Conservation (phyloP, 1,140 invertebrate genomes). For the Megalopta genalis region DNA sequence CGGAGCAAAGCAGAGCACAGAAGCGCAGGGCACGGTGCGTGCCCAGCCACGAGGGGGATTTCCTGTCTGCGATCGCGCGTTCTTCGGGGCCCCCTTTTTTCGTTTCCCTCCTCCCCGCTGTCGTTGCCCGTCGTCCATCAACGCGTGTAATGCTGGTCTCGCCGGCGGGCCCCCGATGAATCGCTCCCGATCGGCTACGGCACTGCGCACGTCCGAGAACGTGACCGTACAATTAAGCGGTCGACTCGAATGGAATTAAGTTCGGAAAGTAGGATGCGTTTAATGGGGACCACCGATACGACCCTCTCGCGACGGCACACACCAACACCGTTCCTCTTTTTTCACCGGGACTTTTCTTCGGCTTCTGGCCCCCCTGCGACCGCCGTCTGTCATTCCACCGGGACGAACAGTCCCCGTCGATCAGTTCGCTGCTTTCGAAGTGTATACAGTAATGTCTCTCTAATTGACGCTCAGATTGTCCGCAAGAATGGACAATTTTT, state of each 20-base stretch:
- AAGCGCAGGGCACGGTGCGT: not conserved
- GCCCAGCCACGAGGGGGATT: slow-evolving; percentile 38
- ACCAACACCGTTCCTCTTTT: not conserved
- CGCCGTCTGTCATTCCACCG: too few species aligned
- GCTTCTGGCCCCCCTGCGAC: not conserved
- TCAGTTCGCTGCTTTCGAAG: too few species aligned
- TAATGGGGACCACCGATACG: slow-evolving; percentile 33
- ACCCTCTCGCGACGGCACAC: not conserved
- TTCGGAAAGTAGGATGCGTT: slow-evolving; percentile 55
- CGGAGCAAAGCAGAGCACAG: too few species aligned
- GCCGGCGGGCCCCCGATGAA: not conserved
- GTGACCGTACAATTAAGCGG: slow-evolving; percentile 63
- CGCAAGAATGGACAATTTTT: too few species aligned
- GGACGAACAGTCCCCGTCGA: too few species aligned
- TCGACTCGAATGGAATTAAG: slow-evolving; percentile 48
- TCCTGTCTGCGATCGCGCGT: slow-evolving; percentile 52
- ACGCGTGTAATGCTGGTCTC: slow-evolving; percentile 21
- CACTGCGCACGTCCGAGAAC: slow-evolving; percentile 40
- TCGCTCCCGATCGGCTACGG: slow-evolving; percentile 10
- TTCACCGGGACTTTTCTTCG: not conserved
- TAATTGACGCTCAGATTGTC: too few species aligned
- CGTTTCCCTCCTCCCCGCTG: too few species aligned
- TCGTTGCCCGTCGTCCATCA: not conserved
- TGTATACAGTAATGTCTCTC: too few species aligned
- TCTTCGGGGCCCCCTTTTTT: slow-evolving; percentile 3